These are phyloP conservation scores for Lepus oiostolus DNA, from an alignment of 2,797 vertebrate species.

Conservation along the genomic window DNA sequence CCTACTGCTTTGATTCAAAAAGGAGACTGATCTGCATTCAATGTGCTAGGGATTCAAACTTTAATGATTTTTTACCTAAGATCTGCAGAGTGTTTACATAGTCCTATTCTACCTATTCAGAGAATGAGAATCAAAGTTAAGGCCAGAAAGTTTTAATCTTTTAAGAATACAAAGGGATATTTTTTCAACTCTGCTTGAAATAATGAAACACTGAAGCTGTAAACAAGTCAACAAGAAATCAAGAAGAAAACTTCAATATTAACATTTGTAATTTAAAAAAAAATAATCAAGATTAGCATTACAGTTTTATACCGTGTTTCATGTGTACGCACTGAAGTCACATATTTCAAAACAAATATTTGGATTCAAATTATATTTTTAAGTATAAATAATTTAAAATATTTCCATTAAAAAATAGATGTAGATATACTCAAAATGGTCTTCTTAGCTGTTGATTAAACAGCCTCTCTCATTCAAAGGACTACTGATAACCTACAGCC, in stretches of 20 bases:
- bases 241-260: constrained; percentile 51
- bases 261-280: constrained; percentile 29
- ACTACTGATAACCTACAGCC: background rate
- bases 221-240: constrained; percentile 46
- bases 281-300: background rate
- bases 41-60: background rate
- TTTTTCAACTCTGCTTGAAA: constrained; percentile 32
- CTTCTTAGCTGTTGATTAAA: constrained; percentile 28
- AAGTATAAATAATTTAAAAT: constrained; percentile 17
- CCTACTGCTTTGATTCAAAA: constrained; percentile 52
- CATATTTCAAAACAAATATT: constrained; percentile 45
- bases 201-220: constrained; percentile 39
- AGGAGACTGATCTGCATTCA: constrained; percentile 39
- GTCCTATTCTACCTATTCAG: constrained; percentile 33
- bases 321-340: background rate
- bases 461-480: constrained; percentile 37
- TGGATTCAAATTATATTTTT: background rate
- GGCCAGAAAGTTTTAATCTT: constrained; percentile 36
- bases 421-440: constrained; percentile 42
- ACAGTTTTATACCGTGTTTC: background rate
- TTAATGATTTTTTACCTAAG: constrained; percentile 8
- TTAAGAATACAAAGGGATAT: background rate
- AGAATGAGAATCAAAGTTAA: constrained; percentile 62
- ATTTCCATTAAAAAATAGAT: constrained; percentile 58
- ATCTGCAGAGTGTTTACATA: background rate